Percentiles rank a stretch among this genome's conserved stretches.
phyloP scores from a whole-genome alignment of 2,888 invertebrate species.

The Temnothorax rugatulus region DNA sequence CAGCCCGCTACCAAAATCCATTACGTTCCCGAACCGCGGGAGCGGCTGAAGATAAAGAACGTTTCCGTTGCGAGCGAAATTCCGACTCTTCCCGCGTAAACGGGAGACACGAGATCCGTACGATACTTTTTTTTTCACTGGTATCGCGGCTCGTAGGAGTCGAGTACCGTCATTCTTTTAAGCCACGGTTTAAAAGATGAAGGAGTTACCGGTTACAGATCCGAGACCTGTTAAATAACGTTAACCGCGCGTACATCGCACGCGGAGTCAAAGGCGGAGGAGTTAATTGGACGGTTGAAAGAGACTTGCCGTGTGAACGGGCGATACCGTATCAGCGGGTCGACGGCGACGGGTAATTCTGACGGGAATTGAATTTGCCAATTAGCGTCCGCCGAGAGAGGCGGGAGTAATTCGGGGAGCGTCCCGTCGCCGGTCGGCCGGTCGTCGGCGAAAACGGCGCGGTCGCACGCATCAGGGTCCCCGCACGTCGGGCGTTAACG shows the following conservation, averaged over 20 bases:
- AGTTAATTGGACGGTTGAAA: conserved; percentile 49
- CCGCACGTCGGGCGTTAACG: conserved; percentile 68
- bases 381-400: conserved; percentile 39
- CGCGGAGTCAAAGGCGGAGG: conserved; percentile 14
- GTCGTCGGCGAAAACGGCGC: conserved; percentile 56
- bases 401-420: conserved; percentile 60
- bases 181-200: not conserved
- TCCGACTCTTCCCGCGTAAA: not conserved
- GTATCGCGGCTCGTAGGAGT: not conserved
- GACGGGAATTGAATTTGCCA: conserved; percentile 53
- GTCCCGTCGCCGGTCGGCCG: conserved; percentile 35
- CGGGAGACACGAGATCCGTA: not conserved
- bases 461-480: conserved; percentile 30
- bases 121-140: not conserved
- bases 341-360: conserved; percentile 43
- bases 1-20: conserved; percentile 12
- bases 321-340: conserved; percentile 47
- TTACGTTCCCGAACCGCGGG: not conserved
- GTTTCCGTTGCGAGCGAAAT: conserved; percentile 1
- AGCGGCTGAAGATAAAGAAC: not conserved
- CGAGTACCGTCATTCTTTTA: not conserved
- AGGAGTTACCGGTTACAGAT: not conserved
- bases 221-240: conserved; percentile 37
- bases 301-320: conserved; percentile 35
- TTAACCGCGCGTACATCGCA: conserved; percentile 34